phyloP scores from a whole-genome alignment of 2,113 vertebrate species.

The Isurus oxyrinchus region DNA sequence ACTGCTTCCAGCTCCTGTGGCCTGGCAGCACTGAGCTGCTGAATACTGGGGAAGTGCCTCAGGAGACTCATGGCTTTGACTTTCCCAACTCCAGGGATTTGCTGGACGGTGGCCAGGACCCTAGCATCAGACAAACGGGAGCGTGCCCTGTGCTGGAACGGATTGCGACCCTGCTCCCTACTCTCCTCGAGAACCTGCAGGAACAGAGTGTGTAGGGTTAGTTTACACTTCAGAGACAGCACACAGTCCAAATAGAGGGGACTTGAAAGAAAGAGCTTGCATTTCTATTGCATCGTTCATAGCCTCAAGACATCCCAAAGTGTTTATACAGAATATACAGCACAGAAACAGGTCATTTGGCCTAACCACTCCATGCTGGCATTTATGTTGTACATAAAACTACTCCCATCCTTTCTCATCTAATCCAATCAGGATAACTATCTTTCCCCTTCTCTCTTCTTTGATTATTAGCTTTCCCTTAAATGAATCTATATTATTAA shows the following conservation, averaged over 20 bases:
- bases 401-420: no score
- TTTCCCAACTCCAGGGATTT: constrained; percentile 76
- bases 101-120: constrained; percentile 63
- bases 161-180: constrained; percentile 60
- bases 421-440: background rate
- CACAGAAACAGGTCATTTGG: background rate
- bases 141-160: constrained; percentile 56
- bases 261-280: background rate
- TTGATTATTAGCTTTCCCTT: background rate
- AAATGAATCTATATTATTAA: background rate
- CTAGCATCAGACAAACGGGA: constrained; percentile 51
- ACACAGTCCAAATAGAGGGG: no score
- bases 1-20: constrained; percentile 58
- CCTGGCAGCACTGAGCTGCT: constrained; percentile 61
- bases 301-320: background rate
- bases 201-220: background rate
- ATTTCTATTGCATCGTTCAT: background rate
- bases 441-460: no score
- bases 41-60: constrained; percentile 67
- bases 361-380: no score
- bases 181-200: constrained; percentile 69
- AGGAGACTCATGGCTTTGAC: constrained; percentile 73
- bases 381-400: no score
- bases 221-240: background rate
- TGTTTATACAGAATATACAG: background rate